Conservation (phyloP, 1,140 invertebrate species). For the Dinothrombium tinctorium region DNA sequence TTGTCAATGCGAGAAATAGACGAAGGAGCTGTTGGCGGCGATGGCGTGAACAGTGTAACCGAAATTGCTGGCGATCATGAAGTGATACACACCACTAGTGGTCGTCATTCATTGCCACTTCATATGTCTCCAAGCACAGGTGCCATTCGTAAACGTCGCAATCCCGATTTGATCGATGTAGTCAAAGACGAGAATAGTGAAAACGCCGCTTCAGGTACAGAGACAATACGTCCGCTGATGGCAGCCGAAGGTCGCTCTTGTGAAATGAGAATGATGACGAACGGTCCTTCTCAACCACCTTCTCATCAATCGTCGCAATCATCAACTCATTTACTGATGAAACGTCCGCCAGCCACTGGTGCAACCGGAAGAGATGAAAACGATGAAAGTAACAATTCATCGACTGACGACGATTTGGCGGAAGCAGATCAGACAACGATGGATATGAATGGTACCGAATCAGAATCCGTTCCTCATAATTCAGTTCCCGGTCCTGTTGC, state of each 20-base stretch:
- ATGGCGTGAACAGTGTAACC: background rate
- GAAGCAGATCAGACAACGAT: background rate
- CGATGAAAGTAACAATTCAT: background rate
- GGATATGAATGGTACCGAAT: background rate
- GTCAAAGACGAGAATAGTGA: background rate
- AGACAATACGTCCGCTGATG: background rate
- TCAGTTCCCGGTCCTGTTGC: too few species aligned
- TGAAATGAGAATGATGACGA: background rate
- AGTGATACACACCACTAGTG: too few species aligned
- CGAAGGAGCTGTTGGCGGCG: background rate
- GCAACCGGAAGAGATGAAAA: background rate
- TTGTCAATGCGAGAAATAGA: background rate
- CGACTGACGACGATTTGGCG: background rate
- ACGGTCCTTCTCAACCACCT: background rate
- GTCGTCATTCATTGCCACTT: too few species aligned
- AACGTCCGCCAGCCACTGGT: background rate
- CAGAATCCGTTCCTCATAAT: background rate
- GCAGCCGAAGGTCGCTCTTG: background rate
- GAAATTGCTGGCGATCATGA: too few species aligned
- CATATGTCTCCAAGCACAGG: background rate
- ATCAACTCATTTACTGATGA: background rate
- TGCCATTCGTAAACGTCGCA: background rate
- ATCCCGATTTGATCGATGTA: background rate
- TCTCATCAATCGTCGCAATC: too few species aligned
- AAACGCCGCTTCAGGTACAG: background rate